phyloP scores from a whole-genome alignment of 2,888 invertebrate genomes.

The Allolobophora icterica region DNA sequence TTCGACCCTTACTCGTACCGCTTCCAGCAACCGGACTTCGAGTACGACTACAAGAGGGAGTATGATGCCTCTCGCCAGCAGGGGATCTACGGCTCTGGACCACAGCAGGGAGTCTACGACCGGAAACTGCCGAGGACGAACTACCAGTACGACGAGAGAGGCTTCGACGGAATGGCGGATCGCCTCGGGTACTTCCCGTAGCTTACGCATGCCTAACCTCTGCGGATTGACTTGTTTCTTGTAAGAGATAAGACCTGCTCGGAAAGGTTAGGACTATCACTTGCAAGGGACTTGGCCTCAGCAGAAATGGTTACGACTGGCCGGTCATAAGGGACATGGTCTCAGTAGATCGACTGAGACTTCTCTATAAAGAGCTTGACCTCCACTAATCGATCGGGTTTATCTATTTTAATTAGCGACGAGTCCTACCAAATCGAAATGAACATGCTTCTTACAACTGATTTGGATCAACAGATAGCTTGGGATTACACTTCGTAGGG shows the following conservation, averaged over 20 bases:
- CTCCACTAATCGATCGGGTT: no score
- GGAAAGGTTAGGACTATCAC: no score
- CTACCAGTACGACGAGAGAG: slow-evolving; percentile 20
- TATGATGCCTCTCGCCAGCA: slow-evolving; percentile 21
- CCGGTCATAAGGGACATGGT: neutral
- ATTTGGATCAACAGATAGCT: no score
- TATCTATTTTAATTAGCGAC: no score
- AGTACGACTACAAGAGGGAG: slow-evolving; percentile 3
- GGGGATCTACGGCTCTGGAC: neutral
- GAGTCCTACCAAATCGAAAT: no score
- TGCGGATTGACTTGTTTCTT: neutral
- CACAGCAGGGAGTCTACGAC: slow-evolving; percentile 18
- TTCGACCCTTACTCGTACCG: neutral
- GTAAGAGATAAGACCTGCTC: neutral
- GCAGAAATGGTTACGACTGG: neutral
- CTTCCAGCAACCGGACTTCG: neutral
- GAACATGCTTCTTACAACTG: no score
- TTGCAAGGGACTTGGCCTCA: no score
- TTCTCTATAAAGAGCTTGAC: no score
- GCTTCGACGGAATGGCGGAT: neutral
- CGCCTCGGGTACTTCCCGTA: slow-evolving; percentile 22
- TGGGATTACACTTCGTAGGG: no score
- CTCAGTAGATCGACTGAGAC: no score
- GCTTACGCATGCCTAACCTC: neutral
- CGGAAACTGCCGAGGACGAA: neutral